Conservation (phyloP, 1,140 invertebrate genomes). For the Dendroctonus valens region DNA sequence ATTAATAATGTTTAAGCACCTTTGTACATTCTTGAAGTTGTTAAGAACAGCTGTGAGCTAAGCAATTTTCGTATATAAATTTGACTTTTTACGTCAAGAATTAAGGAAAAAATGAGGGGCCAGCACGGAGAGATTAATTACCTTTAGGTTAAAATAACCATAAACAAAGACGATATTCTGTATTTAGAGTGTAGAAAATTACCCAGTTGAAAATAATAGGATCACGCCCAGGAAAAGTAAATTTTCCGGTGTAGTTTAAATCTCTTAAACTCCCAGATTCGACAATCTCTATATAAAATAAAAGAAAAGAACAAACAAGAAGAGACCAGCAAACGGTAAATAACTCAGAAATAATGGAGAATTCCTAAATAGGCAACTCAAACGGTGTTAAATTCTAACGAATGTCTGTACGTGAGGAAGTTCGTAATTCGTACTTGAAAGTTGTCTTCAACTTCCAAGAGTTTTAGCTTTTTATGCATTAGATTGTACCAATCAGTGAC, state of each 20-base stretch:
- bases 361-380: constrained; percentile 23
- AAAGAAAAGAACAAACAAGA: background rate
- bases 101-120: background rate
- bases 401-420: constrained; percentile 29
- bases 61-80: constrained; percentile 25
- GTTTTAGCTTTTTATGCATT: constrained; percentile 16
- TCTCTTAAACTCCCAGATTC: no score
- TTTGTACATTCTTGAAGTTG: constrained; percentile 25
- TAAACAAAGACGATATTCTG: no score
- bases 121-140: background rate
- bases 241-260: no score
- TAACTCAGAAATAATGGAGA: constrained; percentile 27
- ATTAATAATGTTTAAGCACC: constrained; percentile 30
- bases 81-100: constrained; percentile 12
- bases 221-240: no score
- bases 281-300: no score
- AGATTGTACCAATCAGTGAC: no score
- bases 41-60: constrained; percentile 25
- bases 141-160: background rate
- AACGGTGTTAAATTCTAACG: constrained; percentile 26
- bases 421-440: constrained; percentile 25
- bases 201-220: no score
- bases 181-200: no score
- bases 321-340: constrained; percentile 14
- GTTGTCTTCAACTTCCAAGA: constrained; percentile 14